A percentile compares a stretch with the other conserved stretches of the same genome.
Conservation (phyloP, 2,888 invertebrate genomes). For the Eustalomyia histrio region DNA sequence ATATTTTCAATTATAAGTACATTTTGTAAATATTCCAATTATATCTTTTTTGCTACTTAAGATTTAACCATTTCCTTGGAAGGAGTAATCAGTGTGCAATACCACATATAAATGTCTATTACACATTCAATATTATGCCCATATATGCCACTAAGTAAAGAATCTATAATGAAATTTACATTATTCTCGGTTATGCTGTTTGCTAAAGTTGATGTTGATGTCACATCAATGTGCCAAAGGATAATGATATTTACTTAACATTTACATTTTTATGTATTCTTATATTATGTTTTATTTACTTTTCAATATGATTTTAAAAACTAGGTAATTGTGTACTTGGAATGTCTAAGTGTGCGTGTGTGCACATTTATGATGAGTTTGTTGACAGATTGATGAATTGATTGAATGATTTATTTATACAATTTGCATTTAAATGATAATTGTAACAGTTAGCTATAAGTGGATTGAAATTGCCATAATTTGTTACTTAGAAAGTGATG, state of each 20-base stretch:
- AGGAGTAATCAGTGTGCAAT: background rate
- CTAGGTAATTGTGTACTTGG: slow-evolving; percentile 23
- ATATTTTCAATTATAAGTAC: too few relatives aligned
- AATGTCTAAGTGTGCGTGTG: background rate
- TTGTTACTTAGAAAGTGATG: too few relatives aligned
- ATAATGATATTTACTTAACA: slow-evolving; percentile 52
- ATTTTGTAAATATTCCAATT: too few relatives aligned
- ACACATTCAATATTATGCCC: slow-evolving; percentile 4
- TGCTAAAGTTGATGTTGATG: slow-evolving; percentile 14
- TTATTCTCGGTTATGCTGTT: background rate
- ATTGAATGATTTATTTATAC: slow-evolving; percentile 62
- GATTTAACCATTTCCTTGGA: too few relatives aligned
- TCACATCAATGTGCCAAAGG: slow-evolving; percentile 38
- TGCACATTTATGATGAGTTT: slow-evolving; percentile 42
- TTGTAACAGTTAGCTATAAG: slow-evolving; percentile 36
- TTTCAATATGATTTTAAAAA: background rate
- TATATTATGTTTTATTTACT: background rate
- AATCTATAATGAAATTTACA: background rate
- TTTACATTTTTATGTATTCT: slow-evolving; percentile 35
- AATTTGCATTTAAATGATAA: slow-evolving; percentile 58
- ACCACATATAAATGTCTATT: background rate
- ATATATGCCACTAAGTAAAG: background rate
- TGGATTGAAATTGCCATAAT: background rate
- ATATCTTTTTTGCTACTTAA: too few relatives aligned
- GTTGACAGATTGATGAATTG: slow-evolving; percentile 54